phyloP scores from a whole-genome alignment of 2,797 vertebrate genomes.

The Lagocephalus sceleratus region DNA sequence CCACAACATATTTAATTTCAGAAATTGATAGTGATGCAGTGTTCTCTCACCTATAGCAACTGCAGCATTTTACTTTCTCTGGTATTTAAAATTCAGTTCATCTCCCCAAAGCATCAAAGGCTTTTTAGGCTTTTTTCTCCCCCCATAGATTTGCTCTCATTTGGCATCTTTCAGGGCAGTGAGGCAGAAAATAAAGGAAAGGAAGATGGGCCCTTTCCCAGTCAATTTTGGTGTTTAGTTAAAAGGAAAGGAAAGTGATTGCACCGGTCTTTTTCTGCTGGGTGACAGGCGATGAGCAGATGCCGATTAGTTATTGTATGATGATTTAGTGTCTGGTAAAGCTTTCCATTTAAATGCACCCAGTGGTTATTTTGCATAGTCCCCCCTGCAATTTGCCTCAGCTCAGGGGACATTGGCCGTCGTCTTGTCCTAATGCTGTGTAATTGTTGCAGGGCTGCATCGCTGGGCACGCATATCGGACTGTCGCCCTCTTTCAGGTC shows the following conservation, averaged over 20 bases:
- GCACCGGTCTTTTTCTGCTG: constrained; percentile 63
- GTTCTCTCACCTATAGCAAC: constrained; percentile 4
- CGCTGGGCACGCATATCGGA: constrained; percentile 43
- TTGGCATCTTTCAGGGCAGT: constrained; percentile 71
- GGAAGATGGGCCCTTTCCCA: constrained; percentile 51
- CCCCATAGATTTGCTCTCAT: constrained; percentile 61
- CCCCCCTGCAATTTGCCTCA: constrained; percentile 81
- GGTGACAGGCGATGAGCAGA: constrained; percentile 54
- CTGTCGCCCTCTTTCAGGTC: constrained; percentile 29
- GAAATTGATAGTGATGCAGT: neutral
- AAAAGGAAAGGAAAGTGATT: constrained; percentile 79
- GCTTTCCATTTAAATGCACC: constrained; percentile 86
- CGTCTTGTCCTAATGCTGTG: constrained; percentile 73
- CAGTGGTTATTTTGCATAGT: constrained; percentile 82
- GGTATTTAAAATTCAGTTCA: constrained; percentile 48
- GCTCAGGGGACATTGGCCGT: constrained; percentile 75
- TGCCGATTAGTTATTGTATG: constrained; percentile 83
- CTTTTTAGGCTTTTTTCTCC: constrained; percentile 62
- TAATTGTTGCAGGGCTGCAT: constrained; percentile 75
- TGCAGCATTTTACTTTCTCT: constrained; percentile 5
- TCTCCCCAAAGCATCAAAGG: constrained; percentile 44
- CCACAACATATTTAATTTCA: neutral
- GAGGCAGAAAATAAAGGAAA: constrained; percentile 76
- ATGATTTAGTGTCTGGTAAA: constrained; percentile 84
- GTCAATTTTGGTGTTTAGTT: constrained; percentile 81